Evolutionary conservation across 35 echinoderm and acorn worm genomes (phyloP).

Genomic region (Stichopus chloronotus): DNA sequence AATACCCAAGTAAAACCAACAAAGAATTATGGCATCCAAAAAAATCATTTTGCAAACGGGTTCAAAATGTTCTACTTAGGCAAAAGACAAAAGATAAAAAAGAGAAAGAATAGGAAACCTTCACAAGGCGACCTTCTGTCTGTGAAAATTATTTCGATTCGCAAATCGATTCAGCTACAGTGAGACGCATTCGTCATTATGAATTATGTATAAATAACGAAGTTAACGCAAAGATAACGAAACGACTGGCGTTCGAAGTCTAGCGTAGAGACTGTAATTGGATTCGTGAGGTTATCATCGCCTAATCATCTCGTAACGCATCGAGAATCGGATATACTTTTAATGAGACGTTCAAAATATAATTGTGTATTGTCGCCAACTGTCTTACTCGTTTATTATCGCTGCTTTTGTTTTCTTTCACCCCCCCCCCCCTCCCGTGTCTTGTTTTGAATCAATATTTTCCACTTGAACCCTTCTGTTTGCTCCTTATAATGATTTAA

Average conservation of each 20-base stretch:
- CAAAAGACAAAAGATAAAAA: not conserved
- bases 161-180: not conserved
- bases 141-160: not conserved
- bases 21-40: not conserved
- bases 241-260: not conserved
- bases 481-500: slow-evolving; percentile 34
- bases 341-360: slow-evolving; percentile 2
- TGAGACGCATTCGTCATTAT: not conserved
- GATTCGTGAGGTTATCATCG: not conserved
- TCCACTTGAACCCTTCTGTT: slow-evolving; percentile 7
- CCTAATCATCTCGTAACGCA: slow-evolving; percentile 28
- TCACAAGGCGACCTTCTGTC: slow-evolving; percentile 28
- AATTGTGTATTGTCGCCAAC: slow-evolving; percentile 41
- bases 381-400: not conserved
- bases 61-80: not conserved
- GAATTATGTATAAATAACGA: not conserved
- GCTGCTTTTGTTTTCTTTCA: not conserved
- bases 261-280: not conserved
- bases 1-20: not conserved
- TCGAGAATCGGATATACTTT: slow-evolving; percentile 27
- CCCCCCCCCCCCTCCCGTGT: not conserved
- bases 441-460: slow-evolving; percentile 27
- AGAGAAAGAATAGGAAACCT: not conserved
- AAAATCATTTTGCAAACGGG: not conserved
- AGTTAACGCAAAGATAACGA: not conserved